Evolutionary conservation across 1,140 invertebrate species (phyloP), one percentile per base, ranked within the genome.

Genomic region (Trachymyrmex septentrionalis): DNA sequence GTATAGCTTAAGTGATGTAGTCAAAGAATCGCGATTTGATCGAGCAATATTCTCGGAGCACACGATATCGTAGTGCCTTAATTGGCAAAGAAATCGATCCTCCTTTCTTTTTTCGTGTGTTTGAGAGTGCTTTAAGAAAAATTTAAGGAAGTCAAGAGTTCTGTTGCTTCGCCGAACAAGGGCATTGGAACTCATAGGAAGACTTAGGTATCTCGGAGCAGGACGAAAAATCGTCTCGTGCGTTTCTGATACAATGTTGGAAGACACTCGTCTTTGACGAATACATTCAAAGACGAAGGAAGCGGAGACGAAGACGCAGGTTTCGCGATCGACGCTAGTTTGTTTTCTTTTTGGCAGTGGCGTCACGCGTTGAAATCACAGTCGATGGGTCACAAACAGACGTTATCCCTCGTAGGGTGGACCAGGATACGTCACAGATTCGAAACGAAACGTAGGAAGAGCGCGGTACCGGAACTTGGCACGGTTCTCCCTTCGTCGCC

Each of bases 341-440:
- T 69, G 53, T 69, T 61, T 86, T 53, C 67, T 44, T 69, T 76
- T 89, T 90, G 89, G 88, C 88, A 90, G 88, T 90, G 80, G 80
- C 38, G 87, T 85, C 80, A 61, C 88, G 44, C 24, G 16, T 50
- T 57, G 57, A 44, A 88, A 89, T 89, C 87, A 76, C 76, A 21
- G 66, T 64, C 27, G 78, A 27, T 69, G 57, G 81, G 16, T 78
- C 61, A 34, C 44, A 64, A 48, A 9, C 53, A 14, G 24, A 38
- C 75, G 24, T 59, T 86, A 84, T 84, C 48, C 80, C 69, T 27
- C n/a, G 57, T 0, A 75, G 27, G 24, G 10, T 16, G 72, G 3
- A 34, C 48, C 30, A 27, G 34, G 73, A 85, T 66, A 81, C 59
- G 80, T 84, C 55, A 73, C 55, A 38, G 48, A 30, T 75, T 73